These are phyloP conservation scores for Xestoiulus laeticollis DNA, from an alignment of 2,888 invertebrate species.

Conservation along the genomic window DNA sequence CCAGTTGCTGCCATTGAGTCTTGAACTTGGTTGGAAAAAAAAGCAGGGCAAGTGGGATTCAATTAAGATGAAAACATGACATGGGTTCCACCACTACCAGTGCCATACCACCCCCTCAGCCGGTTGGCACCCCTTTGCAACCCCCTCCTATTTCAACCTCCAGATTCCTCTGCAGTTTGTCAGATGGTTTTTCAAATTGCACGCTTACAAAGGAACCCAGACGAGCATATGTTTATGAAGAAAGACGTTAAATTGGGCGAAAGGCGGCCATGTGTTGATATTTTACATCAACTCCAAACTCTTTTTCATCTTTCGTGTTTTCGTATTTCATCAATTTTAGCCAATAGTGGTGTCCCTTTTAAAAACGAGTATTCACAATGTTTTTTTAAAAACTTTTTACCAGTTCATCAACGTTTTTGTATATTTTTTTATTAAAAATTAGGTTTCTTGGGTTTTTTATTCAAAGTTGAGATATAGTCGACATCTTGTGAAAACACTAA, in stretches of 20 bases:
- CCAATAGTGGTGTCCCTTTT: neutral
- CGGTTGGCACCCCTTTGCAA: neutral
- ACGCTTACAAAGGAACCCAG: conserved; percentile 6
- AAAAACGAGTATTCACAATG: neutral
- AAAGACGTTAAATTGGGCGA: conserved; percentile 40
- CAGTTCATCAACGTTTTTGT: neutral
- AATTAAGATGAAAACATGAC: neutral
- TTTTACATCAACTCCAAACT: neutral
- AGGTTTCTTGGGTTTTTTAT: neutral
- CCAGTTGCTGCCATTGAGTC: conserved; percentile 33
- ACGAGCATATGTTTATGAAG: conserved; percentile 29
- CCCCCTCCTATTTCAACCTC: conserved; percentile 9
- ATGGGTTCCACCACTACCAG: neutral
- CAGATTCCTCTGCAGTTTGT: conserved; percentile 32
- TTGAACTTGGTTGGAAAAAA: neutral
- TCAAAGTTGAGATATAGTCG: neutral
- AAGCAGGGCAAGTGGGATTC: conserved; percentile 1
- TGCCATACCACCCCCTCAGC: neutral
- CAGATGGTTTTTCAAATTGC: conserved; percentile 5
- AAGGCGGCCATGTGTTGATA: conserved; percentile 25
- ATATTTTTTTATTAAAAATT: neutral
- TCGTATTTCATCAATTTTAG: neutral
- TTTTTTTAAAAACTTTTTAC: too few relatives aligned
- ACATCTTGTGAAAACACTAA: neutral
- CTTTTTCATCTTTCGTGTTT: neutral